These are phyloP conservation scores for Rachycentron canadum DNA, from an alignment of 2,797 vertebrate genomes.

Conservation along the genomic window DNA sequence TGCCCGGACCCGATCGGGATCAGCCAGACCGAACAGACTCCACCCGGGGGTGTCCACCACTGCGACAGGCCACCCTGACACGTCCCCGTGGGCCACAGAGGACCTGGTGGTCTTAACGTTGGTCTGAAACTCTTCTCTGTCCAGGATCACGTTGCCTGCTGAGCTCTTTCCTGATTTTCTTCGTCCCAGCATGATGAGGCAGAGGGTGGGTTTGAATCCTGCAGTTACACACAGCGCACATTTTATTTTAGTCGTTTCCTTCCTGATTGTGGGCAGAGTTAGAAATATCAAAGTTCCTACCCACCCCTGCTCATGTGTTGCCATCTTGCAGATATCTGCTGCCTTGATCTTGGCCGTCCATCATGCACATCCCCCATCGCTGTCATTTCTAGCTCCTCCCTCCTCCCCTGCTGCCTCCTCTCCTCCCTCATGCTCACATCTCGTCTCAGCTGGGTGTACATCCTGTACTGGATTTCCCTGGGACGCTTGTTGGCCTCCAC, in stretches of 20 bases:
- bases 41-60: constrained; percentile 76
- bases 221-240: background rate
- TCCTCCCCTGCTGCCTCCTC: background rate
- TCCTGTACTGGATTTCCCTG: background rate
- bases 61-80: constrained; percentile 41
- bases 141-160: constrained; percentile 68
- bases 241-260: background rate
- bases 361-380: background rate
- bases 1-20: constrained; percentile 37
- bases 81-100: constrained; percentile 10
- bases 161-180: constrained; percentile 73
- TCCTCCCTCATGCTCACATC: background rate
- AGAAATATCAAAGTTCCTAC: background rate
- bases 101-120: constrained; percentile 46
- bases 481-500: background rate
- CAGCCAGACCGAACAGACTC: constrained; percentile 67
- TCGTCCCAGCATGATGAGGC: constrained; percentile 72
- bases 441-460: constrained; percentile 27
- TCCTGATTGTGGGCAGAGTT: background rate
- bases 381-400: constrained; percentile 17
- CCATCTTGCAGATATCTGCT: background rate
- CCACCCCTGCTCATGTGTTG: constrained; percentile 16
- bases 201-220: constrained; percentile 14
- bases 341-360: background rate
- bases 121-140: constrained; percentile 34